phyloP scores from a whole-genome alignment of 2,888 invertebrate genomes.

The Asteroscopus sphinx region DNA sequence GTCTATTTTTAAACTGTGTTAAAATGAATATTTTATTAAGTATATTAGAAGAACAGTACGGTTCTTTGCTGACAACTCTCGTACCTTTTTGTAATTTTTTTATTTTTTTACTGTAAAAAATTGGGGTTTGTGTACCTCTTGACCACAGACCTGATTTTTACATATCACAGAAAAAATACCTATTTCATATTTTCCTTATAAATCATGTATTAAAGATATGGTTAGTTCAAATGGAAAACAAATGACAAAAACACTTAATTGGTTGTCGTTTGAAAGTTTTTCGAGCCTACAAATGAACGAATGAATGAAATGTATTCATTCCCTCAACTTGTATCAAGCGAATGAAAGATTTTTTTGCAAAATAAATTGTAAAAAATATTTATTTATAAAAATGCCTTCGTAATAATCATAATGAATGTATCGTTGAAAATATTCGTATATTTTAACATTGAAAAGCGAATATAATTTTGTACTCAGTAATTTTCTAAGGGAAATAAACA shows the following conservation, averaged over 20 bases:
- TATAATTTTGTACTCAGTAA: constrained; percentile 81
- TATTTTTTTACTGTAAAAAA: constrained; percentile 7
- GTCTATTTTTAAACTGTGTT: constrained; percentile 17
- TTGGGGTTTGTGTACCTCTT: constrained; percentile 9
- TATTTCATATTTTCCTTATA: constrained; percentile 24
- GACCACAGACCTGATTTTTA: constrained; percentile 49
- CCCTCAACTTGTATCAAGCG: constrained; percentile 5
- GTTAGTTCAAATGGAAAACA: constrained; percentile 11
- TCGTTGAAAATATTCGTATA: constrained; percentile 56
- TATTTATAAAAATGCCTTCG: constrained; percentile 60
- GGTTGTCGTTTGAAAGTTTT: neutral
- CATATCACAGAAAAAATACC: constrained; percentile 47
- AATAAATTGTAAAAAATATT: constrained; percentile 24
- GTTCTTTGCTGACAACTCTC: constrained; percentile 4
- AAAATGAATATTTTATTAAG: constrained; percentile 17
- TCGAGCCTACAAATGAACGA: constrained; percentile 9
- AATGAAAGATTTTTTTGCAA: constrained; percentile 24
- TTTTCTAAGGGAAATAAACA: constrained; percentile 54
- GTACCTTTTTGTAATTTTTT: constrained; percentile 1
- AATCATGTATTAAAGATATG: constrained; percentile 19
- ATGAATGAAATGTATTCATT: constrained; percentile 26
- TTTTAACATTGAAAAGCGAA: constrained; percentile 59
- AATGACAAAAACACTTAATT: neutral
- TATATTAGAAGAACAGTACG: constrained; percentile 1
- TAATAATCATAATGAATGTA: constrained; percentile 58